Evolutionary conservation across 2,113 vertebrate species (phyloP), one percentile per base, ranked within the genome.

Genomic region (Prietella phreatophila): DNA sequence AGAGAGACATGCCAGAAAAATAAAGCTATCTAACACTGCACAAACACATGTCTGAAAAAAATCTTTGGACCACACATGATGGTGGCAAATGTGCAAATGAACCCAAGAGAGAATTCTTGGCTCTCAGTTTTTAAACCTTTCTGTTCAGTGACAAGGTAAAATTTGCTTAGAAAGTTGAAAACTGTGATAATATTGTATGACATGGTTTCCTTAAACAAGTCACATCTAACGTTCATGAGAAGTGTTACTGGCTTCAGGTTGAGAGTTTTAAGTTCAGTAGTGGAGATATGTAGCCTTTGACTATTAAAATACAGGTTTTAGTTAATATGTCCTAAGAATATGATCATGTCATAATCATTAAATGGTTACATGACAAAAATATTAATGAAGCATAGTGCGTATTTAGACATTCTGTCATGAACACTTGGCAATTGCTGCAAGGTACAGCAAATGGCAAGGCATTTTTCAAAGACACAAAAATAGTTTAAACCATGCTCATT

Each of bases 361-460:
- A 30, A 22, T 47, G 22, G 22, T 27, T 76, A 76, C 5, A n/a
- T n/a, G 13, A 53, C 5, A 53, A 39, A 10, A n/a, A 78, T 50
- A 27, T 78, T 78, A 78, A 3, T 53, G 75, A 50, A n/a, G 42
- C 39, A 47, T 47, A 47, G 73, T 2, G 25, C 1, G 14, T 75
- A 15, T 47, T 47, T 42, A 75, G 36, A 39, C 36, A 25, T 75
- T 75, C 36, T 25, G 25, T 75, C 39, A 65, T 53, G 42, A 36
- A 81, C 89, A 90, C 78, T 86, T 33, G 84, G 89, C 73, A 89
- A 93, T 94, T 94, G 93, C 94, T 93, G 92, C 92, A 93, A 93
- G 94, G 92, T 91, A 93, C 94, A 92, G 91, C 89, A 75, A 87
- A 90, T 86, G 88, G 85, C 88, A 81, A 90, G 90, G 89, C 91